Evolutionary conservation across 2,888 invertebrate genomes (phyloP).

Genomic region (Andrena chrysosceles): DNA sequence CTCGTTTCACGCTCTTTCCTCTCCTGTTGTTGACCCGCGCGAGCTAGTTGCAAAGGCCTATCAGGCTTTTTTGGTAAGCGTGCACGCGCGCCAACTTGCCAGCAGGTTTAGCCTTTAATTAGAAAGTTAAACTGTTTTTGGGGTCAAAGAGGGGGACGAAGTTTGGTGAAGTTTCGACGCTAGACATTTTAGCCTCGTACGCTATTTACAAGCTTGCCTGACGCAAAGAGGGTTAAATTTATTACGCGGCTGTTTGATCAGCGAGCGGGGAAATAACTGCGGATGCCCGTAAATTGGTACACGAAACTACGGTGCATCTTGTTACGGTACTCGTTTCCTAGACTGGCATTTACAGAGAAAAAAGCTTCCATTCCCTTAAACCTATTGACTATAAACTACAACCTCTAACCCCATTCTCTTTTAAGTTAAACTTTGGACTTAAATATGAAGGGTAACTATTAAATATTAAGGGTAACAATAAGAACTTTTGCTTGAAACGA

Average conservation of each 20-base stretch:
- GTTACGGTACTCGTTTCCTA: not conserved
- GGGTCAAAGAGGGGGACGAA: conserved; percentile 64
- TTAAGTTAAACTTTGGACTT: too few species aligned
- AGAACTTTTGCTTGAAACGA: not conserved
- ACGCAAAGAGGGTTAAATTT: conserved; percentile 53
- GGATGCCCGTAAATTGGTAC: conserved; percentile 49
- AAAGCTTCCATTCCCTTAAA: not conserved
- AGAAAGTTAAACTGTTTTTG: conserved; percentile 70
- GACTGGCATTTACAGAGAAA: not conserved
- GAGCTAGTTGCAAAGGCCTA: conserved; percentile 4
- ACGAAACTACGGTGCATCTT: conserved; percentile 12
- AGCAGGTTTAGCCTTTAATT: conserved; percentile 72
- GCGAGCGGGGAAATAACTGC: conserved; percentile 43
- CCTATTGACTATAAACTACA: not conserved
- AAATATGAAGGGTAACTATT: not conserved
- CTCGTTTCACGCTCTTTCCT: not conserved
- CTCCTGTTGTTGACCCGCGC: not conserved
- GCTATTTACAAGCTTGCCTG: conserved; percentile 61
- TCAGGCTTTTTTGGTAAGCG: conserved; percentile 11
- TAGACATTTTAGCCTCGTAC: conserved; percentile 34
- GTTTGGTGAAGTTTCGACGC: conserved; percentile 44
- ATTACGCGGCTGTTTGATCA: conserved; percentile 64
- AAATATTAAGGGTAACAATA: not conserved
- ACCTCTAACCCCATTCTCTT: not conserved
- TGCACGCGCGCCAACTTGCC: conserved; percentile 37